Evolutionary conservation across 2,888 invertebrate species (phyloP), one percentile per base, ranked within the genome.

Genomic region (Trissolcus brochymenae): DNA sequence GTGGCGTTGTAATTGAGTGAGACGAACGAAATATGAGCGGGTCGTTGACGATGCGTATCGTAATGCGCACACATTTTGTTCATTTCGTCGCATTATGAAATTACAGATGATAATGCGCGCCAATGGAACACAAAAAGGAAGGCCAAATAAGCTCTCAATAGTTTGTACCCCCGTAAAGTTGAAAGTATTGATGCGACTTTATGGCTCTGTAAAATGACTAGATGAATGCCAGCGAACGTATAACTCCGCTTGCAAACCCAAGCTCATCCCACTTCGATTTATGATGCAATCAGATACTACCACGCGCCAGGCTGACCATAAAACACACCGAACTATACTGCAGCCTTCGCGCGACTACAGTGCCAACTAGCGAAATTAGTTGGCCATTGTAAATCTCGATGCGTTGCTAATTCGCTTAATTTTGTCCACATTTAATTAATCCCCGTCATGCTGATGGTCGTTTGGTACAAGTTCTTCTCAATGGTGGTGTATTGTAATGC

Each of bases 211-310:
- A 53, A 64, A 72, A 72, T 72, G 57, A 72, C 72, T 59, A 65
- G 57, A 72, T 64, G 59, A 72, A 61, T 66, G 43, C 59, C 53
- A 60, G 9, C 53, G 54, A 66, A 73, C 61, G 50, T 56, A n/a
- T n/a, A 73, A 66, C 65, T 64, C 55, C 25, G 57, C 64, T 54
- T 59, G 61, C 66, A 73, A 73, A 73, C 73, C 67, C 56, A 14
- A 67, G 67, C 67, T 74, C 74, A 74, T 74, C 74, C 74, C 56
- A 56, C 25, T 83, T 86, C 86, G 85, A 86, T 86, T 86, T 86
- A 86, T 86, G 86, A 85, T 84, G 86, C 86, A 86, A 86, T 86
- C 86, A 85, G 86, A 86, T 86, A 86, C 86, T 85, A 81, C 80
- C 83, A 84, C 82, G 84, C 84, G 81, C 84, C 84, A 83, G 82